A percentile compares a stretch with the other conserved stretches of the same genome.
Conservation (phyloP, 2,797 vertebrate genomes). For the Squalus acanthias region DNA sequence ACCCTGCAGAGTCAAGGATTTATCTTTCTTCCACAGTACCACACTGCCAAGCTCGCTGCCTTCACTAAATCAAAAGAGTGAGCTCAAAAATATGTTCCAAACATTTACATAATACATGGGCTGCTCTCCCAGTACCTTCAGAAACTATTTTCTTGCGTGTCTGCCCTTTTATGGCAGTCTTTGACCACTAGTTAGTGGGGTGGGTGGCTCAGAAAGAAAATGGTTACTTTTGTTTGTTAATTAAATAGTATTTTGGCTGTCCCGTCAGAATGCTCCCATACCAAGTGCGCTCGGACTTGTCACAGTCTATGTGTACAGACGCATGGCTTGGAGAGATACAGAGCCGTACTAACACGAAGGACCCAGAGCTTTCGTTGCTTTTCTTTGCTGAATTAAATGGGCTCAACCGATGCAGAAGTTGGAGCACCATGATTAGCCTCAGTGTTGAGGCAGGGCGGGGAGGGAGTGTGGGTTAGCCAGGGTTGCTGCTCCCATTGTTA, state of each 20-base stretch:
- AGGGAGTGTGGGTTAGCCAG: too few species aligned
- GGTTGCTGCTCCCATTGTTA: too few species aligned
- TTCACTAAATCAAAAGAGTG: conserved; percentile 19
- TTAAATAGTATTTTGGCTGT: background rate
- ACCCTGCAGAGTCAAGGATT: background rate
- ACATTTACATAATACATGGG: conserved; percentile 18
- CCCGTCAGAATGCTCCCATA: background rate
- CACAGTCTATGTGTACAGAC: background rate
- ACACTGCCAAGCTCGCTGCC: background rate
- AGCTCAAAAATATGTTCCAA: conserved; percentile 9
- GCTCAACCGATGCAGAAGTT: background rate
- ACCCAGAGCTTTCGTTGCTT: background rate
- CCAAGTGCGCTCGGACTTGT: background rate
- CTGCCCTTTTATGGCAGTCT: background rate
- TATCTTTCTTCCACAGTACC: background rate
- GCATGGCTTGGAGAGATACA: background rate
- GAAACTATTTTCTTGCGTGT: background rate
- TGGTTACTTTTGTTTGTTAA: background rate
- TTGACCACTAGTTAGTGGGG: background rate
- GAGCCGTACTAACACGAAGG: background rate
- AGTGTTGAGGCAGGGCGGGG: too few species aligned
- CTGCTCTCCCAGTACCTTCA: conserved; percentile 1
- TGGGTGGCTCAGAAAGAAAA: background rate
- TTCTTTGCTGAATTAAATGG: background rate
- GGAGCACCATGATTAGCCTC: too few species aligned